phyloP scores from a whole-genome alignment of 2,797 vertebrate genomes.

The Myotis planiceps region DNA sequence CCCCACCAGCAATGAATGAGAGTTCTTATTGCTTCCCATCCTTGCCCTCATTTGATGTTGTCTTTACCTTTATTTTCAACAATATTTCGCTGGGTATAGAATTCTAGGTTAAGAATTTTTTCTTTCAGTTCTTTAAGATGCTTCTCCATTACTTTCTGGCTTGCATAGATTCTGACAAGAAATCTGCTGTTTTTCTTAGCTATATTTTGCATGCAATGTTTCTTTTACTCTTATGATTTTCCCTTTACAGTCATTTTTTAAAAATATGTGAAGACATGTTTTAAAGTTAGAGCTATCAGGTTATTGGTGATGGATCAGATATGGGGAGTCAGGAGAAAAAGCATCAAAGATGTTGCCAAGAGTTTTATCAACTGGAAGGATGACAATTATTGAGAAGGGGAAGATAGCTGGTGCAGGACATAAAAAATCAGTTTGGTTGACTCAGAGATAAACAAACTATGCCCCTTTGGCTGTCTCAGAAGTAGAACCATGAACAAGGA shows the following conservation, averaged over 20 bases:
- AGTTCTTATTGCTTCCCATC: background rate
- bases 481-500: background rate
- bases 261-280: background rate
- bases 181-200: slow-evolving; percentile 21
- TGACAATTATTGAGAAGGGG: background rate
- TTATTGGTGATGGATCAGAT: background rate
- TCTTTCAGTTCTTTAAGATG: background rate
- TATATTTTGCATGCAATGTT: background rate
- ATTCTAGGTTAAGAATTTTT: background rate
- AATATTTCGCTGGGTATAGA: background rate
- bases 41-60: background rate
- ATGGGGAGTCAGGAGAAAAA: background rate
- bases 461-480: background rate
- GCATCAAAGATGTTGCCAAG: background rate
- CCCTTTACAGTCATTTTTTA: background rate
- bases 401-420: background rate
- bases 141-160: background rate
- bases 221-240: background rate
- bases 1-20: background rate
- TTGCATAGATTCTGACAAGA: background rate
- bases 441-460: background rate
- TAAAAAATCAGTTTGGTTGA: background rate
- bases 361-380: background rate
- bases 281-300: background rate
- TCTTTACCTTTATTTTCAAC: background rate